A percentile compares a stretch with the other conserved stretches of the same genome.
Conservation (phyloP, 2,113 vertebrate species). For the Galbula dea region DNA sequence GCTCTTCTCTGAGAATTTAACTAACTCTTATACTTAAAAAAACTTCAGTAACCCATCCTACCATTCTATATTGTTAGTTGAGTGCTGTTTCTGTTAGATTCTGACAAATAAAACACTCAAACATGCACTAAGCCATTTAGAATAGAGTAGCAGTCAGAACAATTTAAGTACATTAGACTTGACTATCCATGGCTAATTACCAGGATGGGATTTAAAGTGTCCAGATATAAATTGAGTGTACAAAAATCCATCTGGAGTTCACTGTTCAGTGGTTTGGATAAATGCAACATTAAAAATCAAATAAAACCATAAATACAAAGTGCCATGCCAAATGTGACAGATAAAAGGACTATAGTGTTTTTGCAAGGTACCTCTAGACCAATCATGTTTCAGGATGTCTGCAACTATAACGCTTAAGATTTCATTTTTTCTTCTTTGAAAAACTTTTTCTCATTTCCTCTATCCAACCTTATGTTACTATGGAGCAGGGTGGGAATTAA, state of each 20-base stretch:
- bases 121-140: neutral
- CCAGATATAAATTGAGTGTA: neutral
- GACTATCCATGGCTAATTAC: constrained; percentile 22
- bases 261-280: constrained; percentile 19
- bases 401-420: too few species aligned
- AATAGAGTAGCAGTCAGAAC: neutral
- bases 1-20: neutral
- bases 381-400: neutral
- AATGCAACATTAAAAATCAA: constrained; percentile 25
- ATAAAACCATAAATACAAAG: constrained; percentile 3
- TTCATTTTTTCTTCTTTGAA: neutral
- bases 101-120: neutral
- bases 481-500: neutral
- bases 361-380: neutral
- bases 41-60: neutral
- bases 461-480: neutral
- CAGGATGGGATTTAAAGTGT: neutral
- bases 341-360: neutral
- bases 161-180: neutral
- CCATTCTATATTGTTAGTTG: neutral
- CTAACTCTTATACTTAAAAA: neutral
- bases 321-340: neutral
- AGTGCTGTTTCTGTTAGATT: neutral
- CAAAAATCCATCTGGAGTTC: constrained; percentile 2
- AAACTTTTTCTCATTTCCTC: neutral